phyloP scores from a whole-genome alignment of 2,113 vertebrate genomes.

The Siphamia tubifer region DNA sequence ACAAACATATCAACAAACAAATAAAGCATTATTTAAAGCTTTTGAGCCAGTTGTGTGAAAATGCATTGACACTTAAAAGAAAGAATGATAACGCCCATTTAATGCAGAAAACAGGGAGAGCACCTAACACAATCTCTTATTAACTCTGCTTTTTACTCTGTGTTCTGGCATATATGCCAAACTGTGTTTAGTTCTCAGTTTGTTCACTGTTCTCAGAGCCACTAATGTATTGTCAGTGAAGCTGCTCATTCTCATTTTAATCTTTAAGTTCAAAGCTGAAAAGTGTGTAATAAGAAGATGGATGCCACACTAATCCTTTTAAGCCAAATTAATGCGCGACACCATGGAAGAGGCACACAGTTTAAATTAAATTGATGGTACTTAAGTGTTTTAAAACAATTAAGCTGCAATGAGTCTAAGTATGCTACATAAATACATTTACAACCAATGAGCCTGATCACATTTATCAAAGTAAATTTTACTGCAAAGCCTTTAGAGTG shows the following conservation, averaged over 20 bases:
- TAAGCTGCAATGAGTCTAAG: background rate
- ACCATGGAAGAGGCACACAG: slow-evolving; percentile 1
- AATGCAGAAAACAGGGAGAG: background rate
- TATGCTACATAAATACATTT: background rate
- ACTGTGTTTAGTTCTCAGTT: background rate
- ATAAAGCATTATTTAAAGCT: background rate
- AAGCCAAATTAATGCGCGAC: slow-evolving; percentile 52
- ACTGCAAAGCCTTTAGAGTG: background rate
- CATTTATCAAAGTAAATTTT: too few species aligned
- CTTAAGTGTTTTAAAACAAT: slow-evolving; percentile 51
- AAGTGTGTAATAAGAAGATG: slow-evolving; percentile 60
- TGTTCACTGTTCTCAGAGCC: background rate
- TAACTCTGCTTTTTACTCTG: background rate
- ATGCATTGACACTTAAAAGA: too few species aligned
- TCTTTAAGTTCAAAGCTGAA: slow-evolving; percentile 33
- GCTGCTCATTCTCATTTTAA: slow-evolving; percentile 17
- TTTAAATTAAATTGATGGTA: slow-evolving; percentile 26
- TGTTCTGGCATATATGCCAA: background rate
- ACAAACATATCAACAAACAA: background rate
- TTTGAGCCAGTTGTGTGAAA: background rate
- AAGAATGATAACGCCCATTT: background rate
- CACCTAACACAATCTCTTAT: background rate
- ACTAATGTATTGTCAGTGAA: slow-evolving; percentile 9
- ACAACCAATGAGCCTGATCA: too few species aligned
- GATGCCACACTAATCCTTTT: slow-evolving; percentile 58